A percentile compares a stretch with the other conserved stretches of the same genome.
Conservation (phyloP, 2,888 invertebrate species). For the Tupiocoris notatus region DNA sequence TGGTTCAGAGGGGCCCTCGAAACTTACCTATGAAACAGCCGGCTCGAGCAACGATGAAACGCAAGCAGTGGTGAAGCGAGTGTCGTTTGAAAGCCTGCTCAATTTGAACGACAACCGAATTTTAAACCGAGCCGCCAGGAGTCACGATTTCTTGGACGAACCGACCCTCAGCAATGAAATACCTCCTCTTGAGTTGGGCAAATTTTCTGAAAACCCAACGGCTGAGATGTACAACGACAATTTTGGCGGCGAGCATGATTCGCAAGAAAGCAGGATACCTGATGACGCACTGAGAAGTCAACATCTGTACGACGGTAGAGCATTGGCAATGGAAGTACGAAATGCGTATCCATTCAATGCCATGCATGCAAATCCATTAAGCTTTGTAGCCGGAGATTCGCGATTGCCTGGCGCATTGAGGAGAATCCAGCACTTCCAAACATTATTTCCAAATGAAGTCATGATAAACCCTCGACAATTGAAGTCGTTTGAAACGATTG, state of each 20-base stretch:
- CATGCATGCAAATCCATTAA: neutral
- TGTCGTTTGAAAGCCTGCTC: neutral
- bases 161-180: neutral
- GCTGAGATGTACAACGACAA: constrained; percentile 35
- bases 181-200: neutral
- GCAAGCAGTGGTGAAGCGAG: neutral
- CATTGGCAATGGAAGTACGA: constrained; percentile 36
- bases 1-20: neutral
- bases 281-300: constrained; percentile 9
- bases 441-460: neutral
- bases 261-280: constrained; percentile 9
- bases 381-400: neutral
- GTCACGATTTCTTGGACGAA: constrained; percentile 7
- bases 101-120: neutral
- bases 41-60: neutral
- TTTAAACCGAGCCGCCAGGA: constrained; percentile 2
- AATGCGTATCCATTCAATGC: too few relatives aligned
- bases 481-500: neutral
- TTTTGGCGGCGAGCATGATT: constrained; percentile 37
- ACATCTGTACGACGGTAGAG: constrained; percentile 26
- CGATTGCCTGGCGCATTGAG: constrained; percentile 11
- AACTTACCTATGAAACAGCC: neutral
- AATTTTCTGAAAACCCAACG: constrained; percentile 18
- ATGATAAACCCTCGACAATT: neutral
- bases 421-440: constrained; percentile 42